Percentiles rank a stretch among this genome's conserved stretches.
These are phyloP conservation scores for Hydrolagus colliei DNA, from an alignment of 2,797 vertebrate species.

Conservation along the genomic window DNA sequence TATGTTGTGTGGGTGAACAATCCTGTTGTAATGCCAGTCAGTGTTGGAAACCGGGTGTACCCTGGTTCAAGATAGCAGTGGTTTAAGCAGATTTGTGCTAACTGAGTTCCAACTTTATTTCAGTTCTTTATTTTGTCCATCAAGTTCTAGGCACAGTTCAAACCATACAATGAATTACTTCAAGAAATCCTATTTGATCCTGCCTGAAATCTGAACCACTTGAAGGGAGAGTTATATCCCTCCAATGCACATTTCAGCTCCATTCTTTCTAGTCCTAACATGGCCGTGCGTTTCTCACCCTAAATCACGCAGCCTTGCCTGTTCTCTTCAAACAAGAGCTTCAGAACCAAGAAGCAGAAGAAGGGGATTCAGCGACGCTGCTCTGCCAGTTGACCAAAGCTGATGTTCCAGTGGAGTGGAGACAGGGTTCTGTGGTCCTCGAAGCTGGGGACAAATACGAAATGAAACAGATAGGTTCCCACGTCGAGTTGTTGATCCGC, in stretches of 20 bases:
- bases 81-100: too few relatives aligned
- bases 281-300: not conserved
- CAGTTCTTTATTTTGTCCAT: not conserved
- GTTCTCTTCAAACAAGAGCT: conserved; percentile 31
- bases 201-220: too few relatives aligned
- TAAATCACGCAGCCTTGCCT: conserved; percentile 22
- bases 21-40: not conserved
- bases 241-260: not conserved
- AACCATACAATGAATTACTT: not conserved
- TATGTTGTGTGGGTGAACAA: not conserved
- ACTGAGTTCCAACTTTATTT: not conserved
- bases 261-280: not conserved
- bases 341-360: conserved; percentile 33
- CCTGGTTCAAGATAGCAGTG: too few relatives aligned
- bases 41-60: not conserved
- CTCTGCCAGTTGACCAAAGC: conserved; percentile 29
- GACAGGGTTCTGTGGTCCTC: conserved; percentile 25
- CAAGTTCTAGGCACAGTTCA: not conserved
- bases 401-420: conserved; percentile 23
- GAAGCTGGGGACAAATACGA: conserved; percentile 25
- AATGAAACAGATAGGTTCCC: conserved; percentile 5
- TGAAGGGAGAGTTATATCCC: not conserved
- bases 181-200: too few relatives aligned
- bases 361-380: not conserved
- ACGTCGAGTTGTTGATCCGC: conserved; percentile 5